Evolutionary conservation across 2,888 invertebrate species (phyloP).

Genomic region (Nipponacmea schrenckii): DNA sequence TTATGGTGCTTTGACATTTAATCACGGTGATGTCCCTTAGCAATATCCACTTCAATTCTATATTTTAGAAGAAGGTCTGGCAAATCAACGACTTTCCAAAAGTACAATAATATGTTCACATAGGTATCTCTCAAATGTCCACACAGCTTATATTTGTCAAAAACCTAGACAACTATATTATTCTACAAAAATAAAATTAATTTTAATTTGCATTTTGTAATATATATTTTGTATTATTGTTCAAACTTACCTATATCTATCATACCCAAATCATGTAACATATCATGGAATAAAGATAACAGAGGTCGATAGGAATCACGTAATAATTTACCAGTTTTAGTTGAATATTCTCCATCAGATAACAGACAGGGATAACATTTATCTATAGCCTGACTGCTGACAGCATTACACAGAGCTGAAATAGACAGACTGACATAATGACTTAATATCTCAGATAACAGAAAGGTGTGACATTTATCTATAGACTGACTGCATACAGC

Average conservation of each 20-base stretch:
- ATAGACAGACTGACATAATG: constrained; percentile 2
- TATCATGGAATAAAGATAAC: constrained; percentile 49
- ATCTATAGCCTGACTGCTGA: constrained; percentile 53
- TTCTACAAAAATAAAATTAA: no score
- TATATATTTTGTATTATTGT: no score
- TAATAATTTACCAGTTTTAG: constrained; percentile 57
- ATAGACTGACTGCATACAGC: constrained; percentile 48
- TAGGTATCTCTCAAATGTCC: no score
- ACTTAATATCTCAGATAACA: constrained; percentile 39
- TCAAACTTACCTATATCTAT: constrained; percentile 29
- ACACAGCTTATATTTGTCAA: no score
- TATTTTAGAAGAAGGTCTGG: no score
- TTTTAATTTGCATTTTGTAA: no score
- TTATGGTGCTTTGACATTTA: no score
- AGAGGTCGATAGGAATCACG: constrained; percentile 61
- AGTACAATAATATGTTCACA: no score
- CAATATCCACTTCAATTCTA: no score
- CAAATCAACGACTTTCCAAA: no score
- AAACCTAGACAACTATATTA: no score
- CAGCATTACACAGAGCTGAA: constrained; percentile 53
- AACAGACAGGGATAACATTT: constrained; percentile 63
- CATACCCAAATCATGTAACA: constrained; percentile 41
- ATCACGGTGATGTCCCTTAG: no score
- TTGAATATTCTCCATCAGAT: constrained; percentile 56
- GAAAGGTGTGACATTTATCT: constrained; percentile 63